Evolutionary conservation across 2,888 invertebrate genomes (phyloP).

Genomic region (Phyllotreta cruciferae): DNA sequence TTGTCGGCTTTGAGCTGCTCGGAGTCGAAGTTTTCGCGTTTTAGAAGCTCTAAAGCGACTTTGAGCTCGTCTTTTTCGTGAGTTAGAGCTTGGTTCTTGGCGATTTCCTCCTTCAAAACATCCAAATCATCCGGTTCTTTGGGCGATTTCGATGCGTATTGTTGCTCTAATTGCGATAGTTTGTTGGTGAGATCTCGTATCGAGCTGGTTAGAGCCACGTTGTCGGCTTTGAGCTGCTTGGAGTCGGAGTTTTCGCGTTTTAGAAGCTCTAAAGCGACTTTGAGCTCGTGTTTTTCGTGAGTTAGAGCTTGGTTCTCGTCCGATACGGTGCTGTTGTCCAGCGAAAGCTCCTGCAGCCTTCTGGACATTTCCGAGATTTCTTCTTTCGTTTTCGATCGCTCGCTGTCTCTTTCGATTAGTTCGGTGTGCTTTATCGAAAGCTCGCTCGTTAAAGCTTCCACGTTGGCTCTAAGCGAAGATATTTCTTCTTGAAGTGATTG

Average conservation of each 20-base stretch:
- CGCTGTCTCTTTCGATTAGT: constrained; percentile 25
- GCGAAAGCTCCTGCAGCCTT: constrained; percentile 49
- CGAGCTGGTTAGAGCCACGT: constrained; percentile 19
- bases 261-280: constrained; percentile 48
- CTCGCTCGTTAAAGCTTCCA: constrained; percentile 35
- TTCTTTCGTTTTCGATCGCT: constrained; percentile 38
- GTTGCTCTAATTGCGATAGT: constrained; percentile 11
- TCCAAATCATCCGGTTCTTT: constrained; percentile 46
- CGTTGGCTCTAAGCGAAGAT: constrained; percentile 34
- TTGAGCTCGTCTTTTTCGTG: constrained; percentile 51
- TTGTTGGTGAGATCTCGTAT: constrained; percentile 31
- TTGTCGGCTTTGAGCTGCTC: constrained; percentile 31
- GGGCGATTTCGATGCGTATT: constrained; percentile 13
- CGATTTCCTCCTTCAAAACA: constrained; percentile 52
- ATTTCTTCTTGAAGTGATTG: constrained; percentile 35
- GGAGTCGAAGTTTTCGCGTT: constrained; percentile 42
- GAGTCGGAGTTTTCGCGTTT: constrained; percentile 43
- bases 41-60: constrained; percentile 48
- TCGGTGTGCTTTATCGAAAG: constrained; percentile 21
- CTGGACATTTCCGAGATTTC: constrained; percentile 51
- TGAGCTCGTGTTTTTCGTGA: constrained; percentile 49
- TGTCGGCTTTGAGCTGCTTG: constrained; percentile 30
- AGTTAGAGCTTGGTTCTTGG: constrained; percentile 56
- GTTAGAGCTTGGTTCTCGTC: constrained; percentile 53
- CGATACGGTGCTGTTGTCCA: constrained; percentile 52